Percentiles rank a stretch among this genome's conserved stretches.
Evolutionary conservation across 1,140 invertebrate genomes (phyloP).

Genomic region (Anoplophora glabripennis): DNA sequence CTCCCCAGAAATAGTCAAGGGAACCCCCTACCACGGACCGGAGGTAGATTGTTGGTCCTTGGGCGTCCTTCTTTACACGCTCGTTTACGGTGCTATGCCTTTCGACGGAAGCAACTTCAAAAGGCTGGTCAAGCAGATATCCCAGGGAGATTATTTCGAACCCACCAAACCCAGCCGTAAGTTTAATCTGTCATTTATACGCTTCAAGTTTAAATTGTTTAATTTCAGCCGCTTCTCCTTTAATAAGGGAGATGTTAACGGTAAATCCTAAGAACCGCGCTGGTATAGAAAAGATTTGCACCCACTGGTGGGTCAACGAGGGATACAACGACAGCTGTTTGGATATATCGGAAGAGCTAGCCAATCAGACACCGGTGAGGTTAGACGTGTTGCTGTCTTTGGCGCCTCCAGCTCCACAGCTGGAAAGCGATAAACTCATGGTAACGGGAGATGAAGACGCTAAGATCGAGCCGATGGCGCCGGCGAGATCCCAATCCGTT

Average conservation of each 20-base stretch:
- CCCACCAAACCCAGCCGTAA: constrained; percentile 90
- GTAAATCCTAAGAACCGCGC: constrained; percentile 86
- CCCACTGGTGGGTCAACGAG: constrained; percentile 92
- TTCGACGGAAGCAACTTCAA: constrained; percentile 99
- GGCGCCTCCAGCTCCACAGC: constrained; percentile 64
- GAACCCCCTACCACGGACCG: constrained; percentile 95
- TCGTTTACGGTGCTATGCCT: constrained; percentile 99
- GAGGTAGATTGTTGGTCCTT: constrained; percentile 96
- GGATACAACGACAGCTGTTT: constrained; percentile 81
- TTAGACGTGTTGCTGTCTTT: constrained; percentile 83
- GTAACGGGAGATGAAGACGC: constrained; percentile 54
- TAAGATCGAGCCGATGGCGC: constrained; percentile 48
- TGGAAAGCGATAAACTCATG: constrained; percentile 63
- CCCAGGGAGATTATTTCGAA: constrained; percentile 95
- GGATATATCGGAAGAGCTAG: constrained; percentile 81
- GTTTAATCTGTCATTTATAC: constrained; percentile 37
- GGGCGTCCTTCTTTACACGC: constrained; percentile 94
- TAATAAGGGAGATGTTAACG: constrained; percentile 92
- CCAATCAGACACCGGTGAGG: constrained; percentile 84
- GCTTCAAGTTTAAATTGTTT: neutral
- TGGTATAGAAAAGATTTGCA: constrained; percentile 90
- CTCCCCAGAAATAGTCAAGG: constrained; percentile 98
- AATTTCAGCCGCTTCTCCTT: constrained; percentile 79
- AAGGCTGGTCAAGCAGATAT: constrained; percentile 94
- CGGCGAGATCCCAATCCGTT: constrained; percentile 63